phyloP scores from a whole-genome alignment of 1,140 invertebrate genomes.

The Apis cerana region DNA sequence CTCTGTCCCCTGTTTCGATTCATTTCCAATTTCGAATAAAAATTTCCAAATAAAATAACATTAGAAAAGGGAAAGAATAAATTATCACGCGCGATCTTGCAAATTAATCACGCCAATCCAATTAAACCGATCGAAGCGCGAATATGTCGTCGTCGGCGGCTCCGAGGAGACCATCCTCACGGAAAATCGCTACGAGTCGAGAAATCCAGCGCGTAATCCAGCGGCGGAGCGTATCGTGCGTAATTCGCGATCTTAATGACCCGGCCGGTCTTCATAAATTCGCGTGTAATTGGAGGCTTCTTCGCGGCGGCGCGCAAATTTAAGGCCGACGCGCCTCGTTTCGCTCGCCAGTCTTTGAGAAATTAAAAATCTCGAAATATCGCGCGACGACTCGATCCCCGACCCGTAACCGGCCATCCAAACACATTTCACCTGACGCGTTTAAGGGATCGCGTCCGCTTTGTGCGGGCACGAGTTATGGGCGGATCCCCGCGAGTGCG shows the following conservation, averaged over 20 bases:
- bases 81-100: not conserved
- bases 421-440: constrained; percentile 3
- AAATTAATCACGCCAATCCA: constrained; percentile 17
- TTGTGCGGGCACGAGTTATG: not conserved
- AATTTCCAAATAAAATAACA: no score
- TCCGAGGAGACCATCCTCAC: not conserved
- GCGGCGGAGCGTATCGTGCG: constrained; percentile 29
- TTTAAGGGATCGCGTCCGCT: not conserved
- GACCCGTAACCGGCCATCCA: constrained; percentile 10
- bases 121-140: not conserved
- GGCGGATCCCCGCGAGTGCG: not conserved
- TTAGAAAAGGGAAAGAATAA: no score
- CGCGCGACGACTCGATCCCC: not conserved
- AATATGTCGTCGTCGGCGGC: constrained; percentile 1
- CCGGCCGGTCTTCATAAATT: constrained; percentile 76
- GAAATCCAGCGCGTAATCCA: constrained; percentile 29
- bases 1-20: no score
- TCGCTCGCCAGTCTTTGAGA: constrained; percentile 21
- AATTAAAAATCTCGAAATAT: constrained; percentile 40
- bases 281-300: constrained; percentile 76
- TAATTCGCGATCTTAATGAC: constrained; percentile 78
- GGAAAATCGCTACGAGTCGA: constrained; percentile 24
- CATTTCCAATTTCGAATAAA: no score
- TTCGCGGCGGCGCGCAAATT: constrained; percentile 56
- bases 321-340: constrained; percentile 34